Conservation (phyloP, 2,113 vertebrate species). For the Sphaerodactylus townsendi region DNA sequence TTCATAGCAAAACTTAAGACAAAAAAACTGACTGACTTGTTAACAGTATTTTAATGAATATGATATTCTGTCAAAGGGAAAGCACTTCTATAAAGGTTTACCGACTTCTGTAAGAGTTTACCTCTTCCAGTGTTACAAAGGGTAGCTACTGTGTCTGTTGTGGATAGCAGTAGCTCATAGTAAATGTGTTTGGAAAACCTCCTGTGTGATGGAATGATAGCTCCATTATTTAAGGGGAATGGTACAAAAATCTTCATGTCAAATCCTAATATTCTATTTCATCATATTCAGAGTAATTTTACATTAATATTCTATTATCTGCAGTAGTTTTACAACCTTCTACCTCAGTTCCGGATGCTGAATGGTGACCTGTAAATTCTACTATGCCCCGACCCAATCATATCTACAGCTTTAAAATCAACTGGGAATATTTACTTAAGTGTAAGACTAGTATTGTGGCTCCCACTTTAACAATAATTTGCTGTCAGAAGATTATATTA, state of each 20-base stretch:
- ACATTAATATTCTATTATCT: not conserved
- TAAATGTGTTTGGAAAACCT: conserved; percentile 31
- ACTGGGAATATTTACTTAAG: too few relatives aligned
- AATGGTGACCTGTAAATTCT: not conserved
- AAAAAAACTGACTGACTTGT: too few relatives aligned
- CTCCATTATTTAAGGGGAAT: conserved; percentile 43
- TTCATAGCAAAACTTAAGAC: too few relatives aligned
- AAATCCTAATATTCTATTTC: not conserved
- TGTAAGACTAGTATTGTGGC: too few relatives aligned
- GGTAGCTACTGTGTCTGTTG: conserved; percentile 33
- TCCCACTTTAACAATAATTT: too few relatives aligned
- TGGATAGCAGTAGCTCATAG: conserved; percentile 13
- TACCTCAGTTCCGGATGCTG: not conserved
- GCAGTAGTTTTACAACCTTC: not conserved
- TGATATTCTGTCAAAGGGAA: conserved; percentile 45
- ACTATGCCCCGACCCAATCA: not conserved
- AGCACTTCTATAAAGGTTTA: too few relatives aligned
- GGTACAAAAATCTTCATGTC: conserved; percentile 27
- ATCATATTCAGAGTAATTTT: not conserved
- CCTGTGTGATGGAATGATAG: conserved; percentile 10
- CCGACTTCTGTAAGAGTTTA: conserved; percentile 27
- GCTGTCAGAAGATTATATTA: too few relatives aligned
- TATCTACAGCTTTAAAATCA: not conserved
- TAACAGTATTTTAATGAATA: too few relatives aligned
- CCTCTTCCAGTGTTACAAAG: conserved; percentile 29